Evolutionary conservation across 2,113 vertebrate genomes (phyloP).

Genomic region (Malaclemys terrapin): DNA sequence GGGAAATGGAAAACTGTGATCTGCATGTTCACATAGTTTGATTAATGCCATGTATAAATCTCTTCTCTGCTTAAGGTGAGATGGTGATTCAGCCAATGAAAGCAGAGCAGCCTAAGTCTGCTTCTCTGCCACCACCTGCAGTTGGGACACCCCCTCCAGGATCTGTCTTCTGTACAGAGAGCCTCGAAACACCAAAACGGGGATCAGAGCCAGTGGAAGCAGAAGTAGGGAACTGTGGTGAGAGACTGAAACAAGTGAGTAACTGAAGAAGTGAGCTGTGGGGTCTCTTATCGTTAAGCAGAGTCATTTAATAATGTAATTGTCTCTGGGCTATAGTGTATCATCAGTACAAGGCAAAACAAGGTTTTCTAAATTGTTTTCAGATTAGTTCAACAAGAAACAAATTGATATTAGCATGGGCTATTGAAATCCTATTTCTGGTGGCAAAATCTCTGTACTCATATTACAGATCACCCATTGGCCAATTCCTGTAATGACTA

Average conservation of each 20-base stretch:
- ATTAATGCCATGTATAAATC: neutral
- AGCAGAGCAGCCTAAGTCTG: slow-evolving; percentile 8
- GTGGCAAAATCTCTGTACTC: neutral
- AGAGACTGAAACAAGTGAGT: slow-evolving; percentile 69
- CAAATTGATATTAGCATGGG: neutral
- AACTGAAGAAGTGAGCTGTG: neutral
- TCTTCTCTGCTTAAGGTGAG: slow-evolving; percentile 45
- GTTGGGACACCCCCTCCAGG: slow-evolving; percentile 42
- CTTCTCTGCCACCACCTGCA: neutral
- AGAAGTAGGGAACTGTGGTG: neutral
- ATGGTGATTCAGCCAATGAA: slow-evolving; percentile 11
- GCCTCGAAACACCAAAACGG: neutral
- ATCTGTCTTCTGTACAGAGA: neutral
- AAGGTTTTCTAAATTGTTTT: neutral
- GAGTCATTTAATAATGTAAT: neutral
- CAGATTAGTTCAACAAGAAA: neutral
- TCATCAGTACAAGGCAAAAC: neutral
- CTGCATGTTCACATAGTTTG: neutral
- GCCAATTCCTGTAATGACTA: neutral
- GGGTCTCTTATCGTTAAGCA: accelerated
- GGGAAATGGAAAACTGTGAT: neutral
- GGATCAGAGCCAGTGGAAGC: neutral
- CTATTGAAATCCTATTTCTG: neutral
- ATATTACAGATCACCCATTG: accelerated
- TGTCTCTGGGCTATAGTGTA: neutral